These are phyloP conservation scores for Hemiscyllium ocellatum DNA, from an alignment of 2,113 vertebrate genomes.

Conservation along the genomic window DNA sequence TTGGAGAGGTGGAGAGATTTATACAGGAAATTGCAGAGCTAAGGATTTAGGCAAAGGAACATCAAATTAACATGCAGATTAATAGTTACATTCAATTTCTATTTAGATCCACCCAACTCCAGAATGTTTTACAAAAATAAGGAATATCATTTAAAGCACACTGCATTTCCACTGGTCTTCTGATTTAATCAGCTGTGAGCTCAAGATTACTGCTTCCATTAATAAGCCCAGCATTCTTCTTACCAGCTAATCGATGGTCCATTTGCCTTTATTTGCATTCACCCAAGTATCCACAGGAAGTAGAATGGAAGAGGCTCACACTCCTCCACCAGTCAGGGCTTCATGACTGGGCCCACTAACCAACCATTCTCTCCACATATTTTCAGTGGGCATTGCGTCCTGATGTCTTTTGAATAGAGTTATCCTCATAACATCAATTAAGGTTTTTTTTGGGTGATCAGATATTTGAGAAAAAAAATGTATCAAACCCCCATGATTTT, in stretches of 20 bases:
- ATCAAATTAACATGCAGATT: not conserved
- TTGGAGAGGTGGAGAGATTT: not conserved
- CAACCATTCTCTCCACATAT: not conserved
- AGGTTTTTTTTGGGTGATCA: not conserved
- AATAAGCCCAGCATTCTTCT: not conserved
- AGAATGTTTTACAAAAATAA: not conserved
- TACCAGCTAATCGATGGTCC: not conserved
- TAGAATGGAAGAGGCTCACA: not conserved
- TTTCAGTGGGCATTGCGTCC: not conserved
- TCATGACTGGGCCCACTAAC: not conserved
- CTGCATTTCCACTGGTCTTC: not conserved
- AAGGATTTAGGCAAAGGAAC: not conserved
- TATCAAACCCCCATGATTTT: not conserved
- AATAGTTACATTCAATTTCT: not conserved
- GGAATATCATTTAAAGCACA: not conserved
- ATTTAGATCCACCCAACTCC: not conserved
- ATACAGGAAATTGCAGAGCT: not conserved
- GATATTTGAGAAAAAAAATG: not conserved
- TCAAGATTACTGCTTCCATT: constrained; percentile 1
- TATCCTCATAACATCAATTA: not conserved
- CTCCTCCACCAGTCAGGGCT: not conserved
- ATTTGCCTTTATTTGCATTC: not conserved
- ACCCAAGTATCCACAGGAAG: not conserved
- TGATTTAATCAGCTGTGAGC: not conserved
- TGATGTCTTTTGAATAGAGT: not conserved